Conservation (phyloP, 1,140 invertebrate species). For the Ectropis grisescens region DNA sequence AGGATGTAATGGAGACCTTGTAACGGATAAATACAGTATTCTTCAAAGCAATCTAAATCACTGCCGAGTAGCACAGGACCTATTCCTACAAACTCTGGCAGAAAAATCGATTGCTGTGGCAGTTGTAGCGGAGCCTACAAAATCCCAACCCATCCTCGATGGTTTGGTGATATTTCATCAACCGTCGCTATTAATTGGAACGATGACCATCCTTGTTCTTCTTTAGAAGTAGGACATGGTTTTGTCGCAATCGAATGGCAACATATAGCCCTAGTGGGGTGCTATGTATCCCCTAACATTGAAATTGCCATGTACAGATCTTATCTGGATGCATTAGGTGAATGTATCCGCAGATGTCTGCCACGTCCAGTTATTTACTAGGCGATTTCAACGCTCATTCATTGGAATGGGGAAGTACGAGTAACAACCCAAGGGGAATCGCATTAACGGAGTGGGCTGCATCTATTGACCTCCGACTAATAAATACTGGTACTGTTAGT, state of each 20-base stretch:
- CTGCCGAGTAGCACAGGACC: conserved; percentile 12
- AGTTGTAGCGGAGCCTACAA: conserved; percentile 16
- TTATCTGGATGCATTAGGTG: conserved; percentile 4
- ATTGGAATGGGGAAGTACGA: conserved; percentile 5
- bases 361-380: conserved; percentile 8
- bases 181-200: conserved; percentile 12
- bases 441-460: conserved; percentile 12
- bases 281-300: conserved; percentile 7
- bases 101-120: conserved; percentile 12
- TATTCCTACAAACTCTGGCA: conserved; percentile 12
- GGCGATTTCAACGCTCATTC: conserved; percentile 18
- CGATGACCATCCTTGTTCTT: conserved; percentile 6
- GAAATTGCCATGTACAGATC: conserved; percentile 1
- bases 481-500: conserved; percentile 13
- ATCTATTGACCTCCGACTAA: conserved; percentile 9
- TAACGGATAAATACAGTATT: not conserved
- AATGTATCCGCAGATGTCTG: conserved; percentile 2
- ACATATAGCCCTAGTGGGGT: conserved; percentile 3
- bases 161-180: conserved; percentile 9
- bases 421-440: conserved; percentile 6
- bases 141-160: conserved; percentile 8
- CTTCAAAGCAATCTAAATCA: conserved; percentile 15
- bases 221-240: not conserved
- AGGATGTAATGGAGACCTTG: not conserved
- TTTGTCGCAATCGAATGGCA: conserved; percentile 7